These are phyloP conservation scores for Micronycteris hirsuta DNA, from an alignment of 2,113 vertebrate species.

Conservation along the genomic window DNA sequence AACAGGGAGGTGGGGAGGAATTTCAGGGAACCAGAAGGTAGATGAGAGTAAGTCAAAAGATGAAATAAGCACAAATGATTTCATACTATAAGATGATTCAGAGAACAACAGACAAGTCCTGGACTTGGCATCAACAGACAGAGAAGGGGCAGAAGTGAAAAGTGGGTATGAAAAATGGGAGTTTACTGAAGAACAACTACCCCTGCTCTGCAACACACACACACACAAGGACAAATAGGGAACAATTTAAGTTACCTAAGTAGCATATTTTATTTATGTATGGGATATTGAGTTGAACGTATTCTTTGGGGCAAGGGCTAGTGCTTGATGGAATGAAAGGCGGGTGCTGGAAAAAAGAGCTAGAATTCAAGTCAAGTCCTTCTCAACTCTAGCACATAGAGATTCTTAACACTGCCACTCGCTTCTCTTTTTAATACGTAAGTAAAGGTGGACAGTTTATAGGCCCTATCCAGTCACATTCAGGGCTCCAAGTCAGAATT, in stretches of 20 bases:
- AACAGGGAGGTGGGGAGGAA: neutral
- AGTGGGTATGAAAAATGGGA: neutral
- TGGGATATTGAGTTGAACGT: neutral
- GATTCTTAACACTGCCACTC: neutral
- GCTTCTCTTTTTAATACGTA: neutral
- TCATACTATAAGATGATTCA: neutral
- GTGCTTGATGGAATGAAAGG: neutral
- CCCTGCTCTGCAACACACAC: neutral
- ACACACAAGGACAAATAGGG: neutral
- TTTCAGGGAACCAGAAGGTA: neutral
- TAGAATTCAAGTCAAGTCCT: neutral
- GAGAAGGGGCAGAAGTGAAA: neutral
- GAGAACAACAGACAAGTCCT: neutral
- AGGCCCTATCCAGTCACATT: neutral
- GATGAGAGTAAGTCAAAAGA: neutral
- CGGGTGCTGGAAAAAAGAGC: neutral
- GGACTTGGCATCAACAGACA: neutral
- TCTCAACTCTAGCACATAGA: neutral
- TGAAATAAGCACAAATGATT: neutral
- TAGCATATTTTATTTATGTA: neutral
- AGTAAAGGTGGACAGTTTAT: neutral
- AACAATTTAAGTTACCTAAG: neutral
- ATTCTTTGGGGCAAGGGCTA: neutral
- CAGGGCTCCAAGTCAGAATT: neutral
- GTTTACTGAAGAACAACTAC: neutral